phyloP scores from a whole-genome alignment of 2,888 invertebrate species.

The Phanerotoma sp. region DNA sequence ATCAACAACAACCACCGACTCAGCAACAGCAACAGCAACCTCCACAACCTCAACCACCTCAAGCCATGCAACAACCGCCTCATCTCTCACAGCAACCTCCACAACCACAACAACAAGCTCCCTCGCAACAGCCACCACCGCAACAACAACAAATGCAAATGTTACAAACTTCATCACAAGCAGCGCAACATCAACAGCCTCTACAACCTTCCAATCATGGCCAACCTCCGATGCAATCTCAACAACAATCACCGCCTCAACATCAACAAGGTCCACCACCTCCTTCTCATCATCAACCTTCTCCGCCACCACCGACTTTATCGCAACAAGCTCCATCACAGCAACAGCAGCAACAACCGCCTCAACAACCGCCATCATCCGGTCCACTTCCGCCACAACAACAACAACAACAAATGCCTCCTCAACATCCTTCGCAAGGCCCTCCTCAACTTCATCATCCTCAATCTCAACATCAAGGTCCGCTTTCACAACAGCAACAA shows the following conservation, averaged over 20 bases:
- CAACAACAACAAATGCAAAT: slow-evolving; percentile 17
- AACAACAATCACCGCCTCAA: too few species aligned
- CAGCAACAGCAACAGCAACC: slow-evolving; percentile 36
- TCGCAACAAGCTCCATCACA: slow-evolving; percentile 31
- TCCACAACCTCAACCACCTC: slow-evolving; percentile 40
- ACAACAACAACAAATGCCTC: too few species aligned
- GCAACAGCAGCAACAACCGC: slow-evolving; percentile 33
- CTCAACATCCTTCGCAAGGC: slow-evolving; percentile 31
- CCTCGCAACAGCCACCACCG: slow-evolving; percentile 26
- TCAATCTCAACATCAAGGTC: slow-evolving; percentile 36
- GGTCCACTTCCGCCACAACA: too few species aligned
- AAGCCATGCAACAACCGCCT: slow-evolving; percentile 30
- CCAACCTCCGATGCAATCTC: slow-evolving; percentile 34
- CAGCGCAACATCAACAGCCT: slow-evolving; percentile 29
- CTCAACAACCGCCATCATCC: slow-evolving; percentile 46
- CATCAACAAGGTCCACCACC: slow-evolving; percentile 32
- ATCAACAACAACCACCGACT: slow-evolving; percentile 46
- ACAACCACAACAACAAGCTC: slow-evolving; percentile 42
- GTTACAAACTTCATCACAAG: slow-evolving; percentile 26
- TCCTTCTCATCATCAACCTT: too few species aligned
- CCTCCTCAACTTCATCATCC: slow-evolving; percentile 35
- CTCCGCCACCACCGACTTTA: too few species aligned
- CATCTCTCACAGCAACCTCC: slow-evolving; percentile 44
- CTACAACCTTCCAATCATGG: slow-evolving; percentile 21
- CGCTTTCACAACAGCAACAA: too few species aligned